Conservation (phyloP, 1,140 invertebrate species). For the Hycleus cichorii region DNA sequence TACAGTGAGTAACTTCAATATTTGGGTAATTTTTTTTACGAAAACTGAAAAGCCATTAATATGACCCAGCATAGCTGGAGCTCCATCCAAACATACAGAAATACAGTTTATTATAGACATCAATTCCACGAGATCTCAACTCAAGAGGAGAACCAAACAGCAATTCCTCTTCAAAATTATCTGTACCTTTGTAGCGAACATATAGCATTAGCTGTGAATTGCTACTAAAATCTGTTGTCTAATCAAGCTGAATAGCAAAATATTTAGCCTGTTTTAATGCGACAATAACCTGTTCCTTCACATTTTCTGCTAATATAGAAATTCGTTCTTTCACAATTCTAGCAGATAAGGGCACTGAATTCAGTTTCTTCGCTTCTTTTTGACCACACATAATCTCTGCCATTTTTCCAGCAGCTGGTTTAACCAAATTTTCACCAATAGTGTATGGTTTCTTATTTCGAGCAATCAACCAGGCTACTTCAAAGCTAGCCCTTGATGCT, state of each 20-base stretch:
- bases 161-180: constrained; percentile 20
- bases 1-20: constrained; percentile 26
- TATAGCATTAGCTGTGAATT: constrained; percentile 20
- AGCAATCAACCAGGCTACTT: constrained; percentile 25
- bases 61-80: constrained; percentile 9
- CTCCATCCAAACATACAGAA: neutral
- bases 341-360: constrained; percentile 25
- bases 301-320: constrained; percentile 21
- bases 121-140: constrained; percentile 19
- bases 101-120: constrained; percentile 18
- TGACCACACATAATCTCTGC: constrained; percentile 16
- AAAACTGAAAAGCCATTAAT: constrained; percentile 10
- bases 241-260: constrained; percentile 7
- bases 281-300: constrained; percentile 20
- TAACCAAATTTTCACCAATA: constrained; percentile 24
- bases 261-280: constrained; percentile 19
- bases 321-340: constrained; percentile 14
- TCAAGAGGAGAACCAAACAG: constrained; percentile 1
- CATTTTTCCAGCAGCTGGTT: constrained; percentile 21
- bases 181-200: constrained; percentile 23
- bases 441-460: constrained; percentile 24
- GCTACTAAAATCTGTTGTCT: constrained; percentile 19
- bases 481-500: constrained; percentile 26
- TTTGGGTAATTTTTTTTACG: constrained; percentile 19
- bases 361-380: constrained; percentile 26